Percentiles rank a stretch among this genome's conserved stretches.
Conservation (phyloP, 2,113 vertebrate species). For the Bothrops jararaca region DNA sequence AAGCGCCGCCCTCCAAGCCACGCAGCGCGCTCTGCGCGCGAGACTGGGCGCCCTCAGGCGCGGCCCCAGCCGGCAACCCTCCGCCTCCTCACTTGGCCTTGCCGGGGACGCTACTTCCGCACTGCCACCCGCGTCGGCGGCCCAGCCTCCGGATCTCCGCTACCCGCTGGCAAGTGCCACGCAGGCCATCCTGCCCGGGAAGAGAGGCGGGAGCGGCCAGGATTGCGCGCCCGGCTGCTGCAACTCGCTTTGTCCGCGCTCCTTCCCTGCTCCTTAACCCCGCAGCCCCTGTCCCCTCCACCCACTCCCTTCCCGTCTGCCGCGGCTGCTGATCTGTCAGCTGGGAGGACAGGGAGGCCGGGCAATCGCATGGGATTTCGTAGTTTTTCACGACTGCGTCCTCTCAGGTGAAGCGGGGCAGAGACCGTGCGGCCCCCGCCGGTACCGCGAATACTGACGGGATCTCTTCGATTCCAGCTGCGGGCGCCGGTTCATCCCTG, state of each 20-base stretch:
- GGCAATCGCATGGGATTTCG: not conserved
- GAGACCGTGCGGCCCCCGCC: not conserved
- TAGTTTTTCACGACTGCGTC: not conserved
- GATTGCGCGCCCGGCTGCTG: not conserved
- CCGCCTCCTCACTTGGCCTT: not conserved
- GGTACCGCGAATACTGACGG: not conserved
- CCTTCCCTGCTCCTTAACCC: no score
- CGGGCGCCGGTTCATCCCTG: not conserved
- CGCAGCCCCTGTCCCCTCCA: not conserved
- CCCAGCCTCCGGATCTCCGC: not conserved
- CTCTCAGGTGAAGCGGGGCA: not conserved
- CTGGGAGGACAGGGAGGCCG: not conserved
- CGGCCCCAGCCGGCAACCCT: not conserved
- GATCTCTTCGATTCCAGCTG: no score
- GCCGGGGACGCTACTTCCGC: no score
- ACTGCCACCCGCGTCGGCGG: no score
- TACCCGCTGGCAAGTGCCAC: not conserved
- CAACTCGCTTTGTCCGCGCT: not conserved
- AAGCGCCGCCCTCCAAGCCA: not conserved
- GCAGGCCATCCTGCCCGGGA: not conserved
- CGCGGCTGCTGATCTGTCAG: not conserved
- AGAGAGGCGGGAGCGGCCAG: no score
- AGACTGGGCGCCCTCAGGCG: conserved; percentile 23
- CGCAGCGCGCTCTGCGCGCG: not conserved
- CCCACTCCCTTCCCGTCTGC: rapidly evolving